Base-by-base conservation (phyloP, 2,888 invertebrate species). In the Chloroclystis v-ata region DNA sequence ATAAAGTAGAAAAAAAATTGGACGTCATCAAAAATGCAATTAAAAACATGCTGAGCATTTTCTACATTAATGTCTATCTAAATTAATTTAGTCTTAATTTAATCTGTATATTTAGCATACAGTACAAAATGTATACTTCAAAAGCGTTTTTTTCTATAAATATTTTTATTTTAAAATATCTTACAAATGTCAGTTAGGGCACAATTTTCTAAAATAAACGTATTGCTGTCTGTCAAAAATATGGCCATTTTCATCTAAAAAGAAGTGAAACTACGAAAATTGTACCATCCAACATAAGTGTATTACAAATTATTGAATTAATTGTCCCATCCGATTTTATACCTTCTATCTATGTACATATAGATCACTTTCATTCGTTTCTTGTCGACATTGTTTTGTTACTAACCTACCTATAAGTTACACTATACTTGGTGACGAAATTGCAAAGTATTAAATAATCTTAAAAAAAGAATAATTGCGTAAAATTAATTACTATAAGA, bases 61-160 rank as follows among this genome's bases (percentile, higher is more conserved):
- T 69, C 81, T 82, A 82, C 70, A 80, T 80, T 82, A 70, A 80
- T 68, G 56, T 72, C 82, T 83, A 84, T 83, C 84, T 83, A 82
- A 67, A 68, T 76, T 68, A 63, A 54, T 65, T 71, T 77, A 73
- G 63, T 67, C 74, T 75, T 76, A 75, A 60, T 60, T 43, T 66
- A 67, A 68, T 59, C 49, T 54, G 58, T 59, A 63, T 69, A 71
- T 68, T 69, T 68, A 66, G 74, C 72, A 73, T 78, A 78, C 76
- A 71, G 63, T 78, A 77, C 71, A 75, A 69, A 20, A 73, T 78
- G 81, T 81, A 80, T 82, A 79, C 78, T 74, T 67, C 61, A 58
- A 78, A 81, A 82, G 82, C 82, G 76, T 78, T 72, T 73, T 65
- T 69, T 68, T 66, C 73, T 78, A 75, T 74, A 72, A 68, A 71